phyloP scores from a whole-genome alignment of 1,140 invertebrate species.

The Tribolium castaneum region DNA sequence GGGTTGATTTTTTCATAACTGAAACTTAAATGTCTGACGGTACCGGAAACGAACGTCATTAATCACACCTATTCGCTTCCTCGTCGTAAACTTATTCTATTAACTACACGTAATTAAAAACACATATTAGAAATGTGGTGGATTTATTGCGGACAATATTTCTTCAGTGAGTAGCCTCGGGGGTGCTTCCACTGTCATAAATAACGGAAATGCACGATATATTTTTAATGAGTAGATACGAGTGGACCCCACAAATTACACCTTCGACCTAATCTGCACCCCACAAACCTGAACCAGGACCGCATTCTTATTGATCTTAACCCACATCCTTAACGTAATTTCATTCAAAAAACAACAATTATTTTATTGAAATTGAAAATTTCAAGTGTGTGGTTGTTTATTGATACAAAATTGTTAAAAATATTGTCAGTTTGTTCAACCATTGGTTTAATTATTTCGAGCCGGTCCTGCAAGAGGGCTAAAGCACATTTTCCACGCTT shows the following conservation, averaged over 20 bases:
- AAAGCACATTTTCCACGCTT: slow-evolving; percentile 31
- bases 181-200: slow-evolving; percentile 47
- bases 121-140: slow-evolving; percentile 50
- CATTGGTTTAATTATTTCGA: slow-evolving; percentile 3
- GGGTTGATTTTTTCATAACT: slow-evolving; percentile 46
- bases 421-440: neutral
- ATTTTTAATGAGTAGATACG: slow-evolving; percentile 54
- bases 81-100: slow-evolving; percentile 46
- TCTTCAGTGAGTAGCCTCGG: slow-evolving; percentile 47
- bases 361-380: no score
- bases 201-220: slow-evolving; percentile 52
- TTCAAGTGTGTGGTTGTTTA: no score
- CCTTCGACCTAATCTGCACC: slow-evolving; percentile 50
- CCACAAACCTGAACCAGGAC: slow-evolving; percentile 33
- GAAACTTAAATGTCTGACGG: slow-evolving; percentile 3
- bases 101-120: slow-evolving; percentile 55
- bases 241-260: slow-evolving; percentile 52
- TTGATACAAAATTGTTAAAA: neutral
- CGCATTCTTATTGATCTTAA: neutral
- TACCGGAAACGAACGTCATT: slow-evolving; percentile 36
- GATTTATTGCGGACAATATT: slow-evolving; percentile 53
- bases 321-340: neutral
- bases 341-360: neutral
- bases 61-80: slow-evolving; percentile 1
- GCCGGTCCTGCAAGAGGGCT: slow-evolving; percentile 6